These are phyloP conservation scores for Epiperipatus broadwayi DNA, from an alignment of 2,888 invertebrate genomes.

Conservation along the genomic window DNA sequence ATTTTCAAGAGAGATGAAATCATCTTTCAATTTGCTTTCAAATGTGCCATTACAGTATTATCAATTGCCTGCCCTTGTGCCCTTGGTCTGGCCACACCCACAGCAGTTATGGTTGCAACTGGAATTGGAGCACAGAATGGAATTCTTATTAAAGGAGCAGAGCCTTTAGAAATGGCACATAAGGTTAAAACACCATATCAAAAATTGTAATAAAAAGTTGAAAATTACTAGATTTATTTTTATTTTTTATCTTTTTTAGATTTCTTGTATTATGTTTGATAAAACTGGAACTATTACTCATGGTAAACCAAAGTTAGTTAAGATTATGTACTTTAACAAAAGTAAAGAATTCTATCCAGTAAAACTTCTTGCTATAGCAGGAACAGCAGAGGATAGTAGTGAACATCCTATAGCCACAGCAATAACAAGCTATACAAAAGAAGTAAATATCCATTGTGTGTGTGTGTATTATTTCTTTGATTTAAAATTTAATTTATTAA, in stretches of 20 bases:
- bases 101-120: constrained; percentile 37
- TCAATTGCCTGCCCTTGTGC: constrained; percentile 37
- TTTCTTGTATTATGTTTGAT: constrained; percentile 34
- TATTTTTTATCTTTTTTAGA: not conserved
- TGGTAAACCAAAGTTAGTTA: constrained; percentile 31
- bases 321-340: constrained; percentile 19
- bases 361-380: constrained; percentile 27
- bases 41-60: constrained; percentile 35
- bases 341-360: constrained; percentile 23
- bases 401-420: constrained; percentile 34
- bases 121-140: constrained; percentile 36
- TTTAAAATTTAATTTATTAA: too few relatives aligned
- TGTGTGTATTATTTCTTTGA: too few relatives aligned
- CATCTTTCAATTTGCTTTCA: constrained; percentile 34
- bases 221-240: not conserved
- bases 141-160: constrained; percentile 36
- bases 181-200: constrained; percentile 26
- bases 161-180: constrained; percentile 34
- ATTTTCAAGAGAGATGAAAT: constrained; percentile 21
- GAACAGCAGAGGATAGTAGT: constrained; percentile 33
- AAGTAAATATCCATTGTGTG: too few relatives aligned
- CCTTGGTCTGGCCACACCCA: constrained; percentile 36
- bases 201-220: not conserved
- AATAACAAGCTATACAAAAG: constrained; percentile 13
- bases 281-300: constrained; percentile 38